These are phyloP conservation scores for Cairina moschata DNA, from an alignment of 2,113 vertebrate genomes.

Conservation along the genomic window DNA sequence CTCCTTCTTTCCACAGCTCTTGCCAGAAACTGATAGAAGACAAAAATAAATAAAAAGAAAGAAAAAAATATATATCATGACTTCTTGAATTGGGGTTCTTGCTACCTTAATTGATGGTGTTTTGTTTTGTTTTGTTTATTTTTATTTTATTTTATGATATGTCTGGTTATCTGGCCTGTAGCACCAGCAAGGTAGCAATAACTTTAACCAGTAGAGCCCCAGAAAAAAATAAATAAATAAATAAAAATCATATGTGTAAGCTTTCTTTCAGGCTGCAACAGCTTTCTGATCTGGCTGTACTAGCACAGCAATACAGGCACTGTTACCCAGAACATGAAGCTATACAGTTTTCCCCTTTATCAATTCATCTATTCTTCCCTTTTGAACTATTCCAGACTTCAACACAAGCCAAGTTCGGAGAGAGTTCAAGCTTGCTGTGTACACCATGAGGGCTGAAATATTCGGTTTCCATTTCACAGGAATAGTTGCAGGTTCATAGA, in stretches of 20 bases:
- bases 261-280: background rate
- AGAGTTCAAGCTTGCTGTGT: slow-evolving; percentile 37
- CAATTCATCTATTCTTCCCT: slow-evolving; percentile 37
- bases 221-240: background rate
- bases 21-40: slow-evolving; percentile 11
- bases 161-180: background rate
- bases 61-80: background rate
- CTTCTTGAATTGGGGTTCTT: background rate
- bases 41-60: background rate
- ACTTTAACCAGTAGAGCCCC: background rate
- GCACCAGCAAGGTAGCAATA: background rate
- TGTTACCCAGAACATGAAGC: background rate
- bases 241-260: background rate
- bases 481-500: background rate
- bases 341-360: slow-evolving; percentile 8
- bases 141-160: background rate
- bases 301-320: background rate
- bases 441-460: background rate
- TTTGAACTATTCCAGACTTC: slow-evolving; percentile 50
- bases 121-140: background rate
- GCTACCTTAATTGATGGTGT: background rate
- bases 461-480: slow-evolving; percentile 44
- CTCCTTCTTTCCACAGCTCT: slow-evolving; percentile 30
- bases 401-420: slow-evolving; percentile 32
- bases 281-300: background rate